A percentile compares a stretch with the other conserved stretches of the same genome.
phyloP scores from a whole-genome alignment of 2,888 invertebrate genomes.

The Portevinia maculata region DNA sequence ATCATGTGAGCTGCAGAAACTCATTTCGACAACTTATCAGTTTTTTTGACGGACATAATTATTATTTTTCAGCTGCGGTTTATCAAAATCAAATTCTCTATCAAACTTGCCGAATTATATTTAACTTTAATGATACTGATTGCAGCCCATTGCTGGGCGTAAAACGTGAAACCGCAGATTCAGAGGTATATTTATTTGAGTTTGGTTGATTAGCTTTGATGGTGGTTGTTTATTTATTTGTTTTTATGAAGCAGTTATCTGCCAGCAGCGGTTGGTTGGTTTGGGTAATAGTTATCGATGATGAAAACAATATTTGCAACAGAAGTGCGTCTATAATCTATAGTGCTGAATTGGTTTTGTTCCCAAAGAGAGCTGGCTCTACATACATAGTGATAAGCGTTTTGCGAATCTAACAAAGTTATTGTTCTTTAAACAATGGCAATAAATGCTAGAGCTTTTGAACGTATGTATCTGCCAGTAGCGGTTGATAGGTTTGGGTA shows the following conservation, averaged over 20 bases:
- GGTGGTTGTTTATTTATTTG: neutral
- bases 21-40: neutral
- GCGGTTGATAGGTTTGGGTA: neutral
- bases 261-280: neutral
- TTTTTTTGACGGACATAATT: neutral
- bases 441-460: no score
- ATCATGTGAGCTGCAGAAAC: slow-evolving; percentile 77
- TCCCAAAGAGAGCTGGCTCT: neutral
- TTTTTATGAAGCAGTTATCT: slow-evolving; percentile 1
- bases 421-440: no score
- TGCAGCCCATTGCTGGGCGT: slow-evolving; percentile 83
- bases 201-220: neutral
- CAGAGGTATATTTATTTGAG: slow-evolving; percentile 79
- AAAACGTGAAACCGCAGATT: slow-evolving; percentile 84
- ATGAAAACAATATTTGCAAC: neutral
- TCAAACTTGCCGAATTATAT: slow-evolving; percentile 86
- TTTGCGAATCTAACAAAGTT: neutral
- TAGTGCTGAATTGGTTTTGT: neutral
- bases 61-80: slow-evolving; percentile 81
- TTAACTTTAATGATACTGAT: slow-evolving; percentile 85
- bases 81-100: slow-evolving; percentile 88
- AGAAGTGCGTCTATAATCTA: neutral
- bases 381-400: neutral
- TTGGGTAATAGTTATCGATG: neutral
- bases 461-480: slow-evolving; percentile 2